These are phyloP conservation scores for Zootermopsis nevadensis DNA, from an alignment of 2,888 invertebrate species.

Conservation along the genomic window DNA sequence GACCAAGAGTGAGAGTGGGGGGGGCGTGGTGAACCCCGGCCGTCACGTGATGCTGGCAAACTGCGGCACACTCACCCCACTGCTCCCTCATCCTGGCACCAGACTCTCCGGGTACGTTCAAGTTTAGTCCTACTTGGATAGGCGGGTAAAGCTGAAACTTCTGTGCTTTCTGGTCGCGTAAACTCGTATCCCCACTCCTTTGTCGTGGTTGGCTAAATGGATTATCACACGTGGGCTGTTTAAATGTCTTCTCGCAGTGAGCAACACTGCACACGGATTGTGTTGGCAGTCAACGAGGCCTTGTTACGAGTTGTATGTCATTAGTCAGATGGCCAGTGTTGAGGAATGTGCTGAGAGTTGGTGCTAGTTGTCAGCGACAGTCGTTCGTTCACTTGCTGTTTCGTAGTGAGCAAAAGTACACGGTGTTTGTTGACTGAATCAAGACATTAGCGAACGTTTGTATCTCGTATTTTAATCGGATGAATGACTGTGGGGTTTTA, in stretches of 20 bases:
- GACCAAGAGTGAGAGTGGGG: neutral
- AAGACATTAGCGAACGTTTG: too few species aligned
- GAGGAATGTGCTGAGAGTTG: neutral
- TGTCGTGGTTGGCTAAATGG: neutral
- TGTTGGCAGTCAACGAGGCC: neutral
- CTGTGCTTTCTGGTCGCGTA: neutral
- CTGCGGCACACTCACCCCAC: conserved; percentile 6
- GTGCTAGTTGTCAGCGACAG: too few species aligned
- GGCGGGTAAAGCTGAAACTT: neutral
- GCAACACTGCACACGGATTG: neutral
- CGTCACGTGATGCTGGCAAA: conserved; percentile 35
- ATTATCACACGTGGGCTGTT: conserved; percentile 22
- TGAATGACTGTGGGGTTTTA: too few species aligned
- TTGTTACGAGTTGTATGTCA: neutral
- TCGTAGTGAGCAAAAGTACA: too few species aligned
- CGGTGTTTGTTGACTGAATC: too few species aligned
- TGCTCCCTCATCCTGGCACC: neutral
- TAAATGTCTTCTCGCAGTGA: neutral
- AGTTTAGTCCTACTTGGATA: neutral
- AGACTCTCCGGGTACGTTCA: neutral
- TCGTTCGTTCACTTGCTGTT: too few species aligned
- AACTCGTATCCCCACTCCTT: neutral
- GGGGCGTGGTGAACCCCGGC: conserved; percentile 28
- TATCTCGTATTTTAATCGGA: too few species aligned
- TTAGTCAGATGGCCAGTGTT: neutral